A percentile compares a stretch with the other conserved stretches of the same genome.
phyloP scores from a whole-genome alignment of 2,888 invertebrate species.

The Allygus modestus region DNA sequence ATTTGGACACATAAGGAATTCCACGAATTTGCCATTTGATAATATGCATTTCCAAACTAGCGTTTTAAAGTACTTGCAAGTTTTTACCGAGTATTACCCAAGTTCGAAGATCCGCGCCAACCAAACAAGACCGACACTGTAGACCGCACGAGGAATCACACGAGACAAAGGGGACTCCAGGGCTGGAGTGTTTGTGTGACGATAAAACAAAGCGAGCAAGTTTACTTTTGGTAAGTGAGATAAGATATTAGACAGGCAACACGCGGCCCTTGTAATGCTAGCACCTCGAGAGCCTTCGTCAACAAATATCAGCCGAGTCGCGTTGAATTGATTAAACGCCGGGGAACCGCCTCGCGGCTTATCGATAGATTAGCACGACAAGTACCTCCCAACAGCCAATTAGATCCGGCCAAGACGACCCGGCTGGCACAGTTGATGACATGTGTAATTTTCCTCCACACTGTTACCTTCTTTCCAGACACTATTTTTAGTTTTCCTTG shows the following conservation, averaged over 20 bases:
- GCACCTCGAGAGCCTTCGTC: conserved; percentile 35
- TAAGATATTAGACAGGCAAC: conserved; percentile 57
- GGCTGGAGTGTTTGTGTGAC: conserved; percentile 34
- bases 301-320: conserved; percentile 39
- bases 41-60: no score
- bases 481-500: no score
- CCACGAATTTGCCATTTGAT: no score
- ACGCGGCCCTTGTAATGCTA: conserved; percentile 28
- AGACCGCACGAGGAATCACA: not conserved
- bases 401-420: not conserved
- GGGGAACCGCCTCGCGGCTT: not conserved
- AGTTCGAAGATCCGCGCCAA: not conserved
- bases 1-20: no score
- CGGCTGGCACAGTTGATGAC: not conserved
- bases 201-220: conserved; percentile 49
- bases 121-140: not conserved
- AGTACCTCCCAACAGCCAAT: not conserved
- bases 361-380: not conserved
- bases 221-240: conserved; percentile 57
- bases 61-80: no score
- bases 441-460: no score
- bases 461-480: no score
- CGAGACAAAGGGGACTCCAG: conserved; percentile 48
- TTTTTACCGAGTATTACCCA: no score
- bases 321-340: conserved; percentile 18